These are phyloP conservation scores for Mustelus asterias DNA, from an alignment of 2,113 vertebrate genomes.

Conservation along the genomic window DNA sequence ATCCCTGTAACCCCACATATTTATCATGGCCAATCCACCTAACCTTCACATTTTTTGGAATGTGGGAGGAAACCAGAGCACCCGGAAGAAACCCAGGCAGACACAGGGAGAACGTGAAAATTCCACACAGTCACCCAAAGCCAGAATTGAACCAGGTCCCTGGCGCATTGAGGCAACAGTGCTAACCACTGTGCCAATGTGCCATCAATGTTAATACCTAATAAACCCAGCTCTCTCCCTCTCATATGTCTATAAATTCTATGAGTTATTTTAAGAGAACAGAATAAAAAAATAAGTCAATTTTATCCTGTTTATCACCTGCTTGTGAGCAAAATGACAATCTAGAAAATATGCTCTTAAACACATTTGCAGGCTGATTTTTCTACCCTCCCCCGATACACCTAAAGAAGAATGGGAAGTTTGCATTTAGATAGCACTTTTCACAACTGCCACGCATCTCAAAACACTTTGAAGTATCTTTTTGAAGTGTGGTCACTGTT, in stretches of 20 bases:
- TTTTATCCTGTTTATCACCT: not conserved
- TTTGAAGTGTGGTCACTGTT: not conserved
- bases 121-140: too few relatives aligned
- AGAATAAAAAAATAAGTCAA: not conserved
- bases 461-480: not conserved
- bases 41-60: too few relatives aligned
- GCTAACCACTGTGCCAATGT: too few relatives aligned
- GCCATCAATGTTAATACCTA: not conserved
- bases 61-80: too few relatives aligned
- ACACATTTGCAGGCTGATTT: not conserved
- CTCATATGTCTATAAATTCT: not conserved
- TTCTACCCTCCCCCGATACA: not conserved
- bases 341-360: not conserved
- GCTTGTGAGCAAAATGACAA: not conserved
- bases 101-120: too few relatives aligned
- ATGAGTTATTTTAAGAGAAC: not conserved
- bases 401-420: not conserved
- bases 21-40: too few relatives aligned
- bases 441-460: not conserved
- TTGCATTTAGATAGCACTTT: not conserved
- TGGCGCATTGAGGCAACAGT: too few relatives aligned
- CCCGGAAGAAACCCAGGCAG: too few relatives aligned
- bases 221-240: not conserved
- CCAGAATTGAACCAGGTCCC: too few relatives aligned
- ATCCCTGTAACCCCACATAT: too few relatives aligned